phyloP scores from a whole-genome alignment of 35 echinoderm and acorn worm species.

The Patiria miniata region DNA sequence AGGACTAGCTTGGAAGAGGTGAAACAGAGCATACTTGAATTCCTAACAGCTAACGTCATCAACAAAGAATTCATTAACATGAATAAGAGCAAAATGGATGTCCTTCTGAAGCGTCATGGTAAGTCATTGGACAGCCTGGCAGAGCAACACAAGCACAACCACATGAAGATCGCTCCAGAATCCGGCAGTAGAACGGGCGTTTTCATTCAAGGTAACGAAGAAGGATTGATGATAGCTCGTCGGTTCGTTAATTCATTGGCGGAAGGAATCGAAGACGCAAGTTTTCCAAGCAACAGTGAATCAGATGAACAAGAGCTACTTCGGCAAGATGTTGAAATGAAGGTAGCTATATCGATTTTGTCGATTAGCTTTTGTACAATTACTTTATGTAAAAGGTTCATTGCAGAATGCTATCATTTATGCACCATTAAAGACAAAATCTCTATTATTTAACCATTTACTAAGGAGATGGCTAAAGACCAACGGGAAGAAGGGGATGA shows the following conservation, averaged over 20 bases:
- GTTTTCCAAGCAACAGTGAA: no score
- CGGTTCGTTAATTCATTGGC: neutral
- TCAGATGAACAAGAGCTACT: no score
- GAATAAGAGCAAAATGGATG: neutral
- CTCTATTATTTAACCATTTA: neutral
- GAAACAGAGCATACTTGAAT: neutral
- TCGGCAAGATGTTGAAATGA: no score
- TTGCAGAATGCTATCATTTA: no score
- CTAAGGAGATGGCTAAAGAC: neutral
- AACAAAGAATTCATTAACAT: neutral
- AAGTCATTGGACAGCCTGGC: neutral
- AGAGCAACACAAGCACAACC: neutral
- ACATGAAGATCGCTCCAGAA: neutral
- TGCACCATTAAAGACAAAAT: no score
- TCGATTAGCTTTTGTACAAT: no score
- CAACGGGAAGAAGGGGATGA: neutral
- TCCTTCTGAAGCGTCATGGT: neutral
- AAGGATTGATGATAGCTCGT: neutral
- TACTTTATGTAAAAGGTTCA: no score
- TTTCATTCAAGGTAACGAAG: slow-evolving; percentile 41
- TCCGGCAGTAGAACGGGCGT: neutral
- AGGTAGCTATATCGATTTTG: no score
- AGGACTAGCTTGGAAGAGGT: neutral
- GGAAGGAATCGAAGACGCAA: neutral
- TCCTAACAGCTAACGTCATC: neutral